Evolutionary conservation across 2,888 invertebrate species (phyloP), one percentile per base, ranked within the genome.

Genomic region (Pediacus dermestoides): DNA sequence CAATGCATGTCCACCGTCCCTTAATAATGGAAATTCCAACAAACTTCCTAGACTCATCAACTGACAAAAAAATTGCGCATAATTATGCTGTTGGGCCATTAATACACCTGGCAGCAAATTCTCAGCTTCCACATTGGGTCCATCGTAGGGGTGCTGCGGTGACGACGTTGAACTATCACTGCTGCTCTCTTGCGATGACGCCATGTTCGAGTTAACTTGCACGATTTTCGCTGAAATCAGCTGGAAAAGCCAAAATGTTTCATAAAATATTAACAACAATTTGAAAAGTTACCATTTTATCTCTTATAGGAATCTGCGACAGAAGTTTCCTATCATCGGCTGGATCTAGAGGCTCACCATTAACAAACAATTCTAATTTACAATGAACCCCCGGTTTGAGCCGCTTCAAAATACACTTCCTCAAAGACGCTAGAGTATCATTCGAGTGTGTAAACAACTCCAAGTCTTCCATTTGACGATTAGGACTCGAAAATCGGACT

Each of bases 101-200:
- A 89, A 72, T 56, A 94, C 92, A 39, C 95, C 94, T 7, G 95
- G 95, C 52, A 96, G 71, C 50, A 84, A 83, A 61, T 83, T 85
- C 71, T 96, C 96, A 0, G 88, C 88, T 60, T 92, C 90, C 10
- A 81, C 69, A 58, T 84, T 85, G 28, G 85, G 81, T 44, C 84
- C 81, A 64, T 88, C 87, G 55, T 86, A 88, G 0, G 86, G 83
- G 62, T 88, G 80, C 48, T 90, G 91, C 1, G 93, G 93, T 1
- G 93, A 93, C 2, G 91, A 89, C 2, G 91, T 88, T 38, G 93
- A 93, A 52, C 93, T 93, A 67, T 95, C 95, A 39, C 92, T 92
- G 60, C 91, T 92, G 37, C 92, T 91, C 64, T 95, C 96, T 36
- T 89, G 89, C 39, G 88, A 88, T 57, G 87, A 86, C 12, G 82